Conservation (phyloP, 2,888 invertebrate genomes). For the Pocota personata region DNA sequence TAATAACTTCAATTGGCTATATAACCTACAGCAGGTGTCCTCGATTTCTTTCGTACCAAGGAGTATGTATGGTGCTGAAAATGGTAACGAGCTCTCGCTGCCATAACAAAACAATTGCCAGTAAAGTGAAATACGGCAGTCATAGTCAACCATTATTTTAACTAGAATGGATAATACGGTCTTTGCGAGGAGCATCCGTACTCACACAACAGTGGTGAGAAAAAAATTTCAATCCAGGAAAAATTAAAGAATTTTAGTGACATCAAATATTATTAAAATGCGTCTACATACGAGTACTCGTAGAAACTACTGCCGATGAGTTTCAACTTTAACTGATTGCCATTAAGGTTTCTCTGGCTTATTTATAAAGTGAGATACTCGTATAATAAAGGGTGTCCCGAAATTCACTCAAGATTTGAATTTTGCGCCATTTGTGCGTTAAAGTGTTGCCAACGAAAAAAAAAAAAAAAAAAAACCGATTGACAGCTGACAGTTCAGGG, state of each 20-base stretch:
- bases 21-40: constrained; percentile 4
- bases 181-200: neutral
- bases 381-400: too few relatives aligned
- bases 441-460: too few relatives aligned
- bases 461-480: too few relatives aligned
- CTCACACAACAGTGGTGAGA: neutral
- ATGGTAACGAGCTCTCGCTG: neutral
- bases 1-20: constrained; percentile 3
- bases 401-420: too few relatives aligned
- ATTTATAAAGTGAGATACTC: too few relatives aligned
- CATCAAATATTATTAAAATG: too few relatives aligned
- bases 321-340: too few relatives aligned
- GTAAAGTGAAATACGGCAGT: neutral
- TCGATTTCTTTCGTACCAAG: neutral
- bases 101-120: neutral
- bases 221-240: neutral
- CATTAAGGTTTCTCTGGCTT: too few relatives aligned
- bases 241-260: too few relatives aligned
- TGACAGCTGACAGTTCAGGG: too few relatives aligned
- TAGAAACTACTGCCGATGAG: too few relatives aligned
- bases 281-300: neutral
- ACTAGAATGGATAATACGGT: neutral
- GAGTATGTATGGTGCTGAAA: neutral
- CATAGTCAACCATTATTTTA: neutral
- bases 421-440: too few relatives aligned